Conservation (phyloP, 2,797 vertebrate genomes). For the Microctenopoma stevenorrisi region DNA sequence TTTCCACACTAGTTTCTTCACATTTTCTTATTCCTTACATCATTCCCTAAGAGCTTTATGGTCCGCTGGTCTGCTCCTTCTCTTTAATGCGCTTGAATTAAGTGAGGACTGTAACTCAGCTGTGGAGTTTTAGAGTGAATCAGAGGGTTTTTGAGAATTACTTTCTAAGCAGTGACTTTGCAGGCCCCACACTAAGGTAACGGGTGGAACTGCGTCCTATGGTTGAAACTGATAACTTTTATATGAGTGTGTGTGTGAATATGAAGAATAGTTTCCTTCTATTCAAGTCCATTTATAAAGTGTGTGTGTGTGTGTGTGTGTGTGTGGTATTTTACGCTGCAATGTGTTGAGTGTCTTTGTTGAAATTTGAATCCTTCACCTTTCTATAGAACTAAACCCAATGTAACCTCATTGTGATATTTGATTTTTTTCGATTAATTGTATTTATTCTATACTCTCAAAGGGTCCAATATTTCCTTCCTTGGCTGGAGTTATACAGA, state of each 20-base stretch:
- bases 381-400: not conserved
- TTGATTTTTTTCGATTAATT: too few species aligned
- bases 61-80: conserved; percentile 39
- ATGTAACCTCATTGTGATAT: not conserved
- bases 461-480: not conserved
- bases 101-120: conserved; percentile 42
- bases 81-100: conserved; percentile 52
- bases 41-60: conserved; percentile 57
- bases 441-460: too few species aligned
- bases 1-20: conserved; percentile 46
- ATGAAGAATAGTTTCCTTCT: not conserved
- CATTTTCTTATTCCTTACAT: conserved; percentile 59
- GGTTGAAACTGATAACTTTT: conserved; percentile 1
- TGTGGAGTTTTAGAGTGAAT: conserved; percentile 45
- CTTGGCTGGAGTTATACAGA: not conserved
- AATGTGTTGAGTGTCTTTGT: not conserved
- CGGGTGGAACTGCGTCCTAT: not conserved
- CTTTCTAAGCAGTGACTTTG: conserved; percentile 24
- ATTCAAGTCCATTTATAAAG: not conserved
- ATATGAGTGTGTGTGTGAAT: not conserved
- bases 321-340: too few species aligned
- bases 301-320: not conserved
- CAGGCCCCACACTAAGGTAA: conserved; percentile 1
- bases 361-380: not conserved
- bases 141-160: conserved; percentile 38